phyloP scores from a whole-genome alignment of 2,797 vertebrate species.

The Etheostoma perlongum region DNA sequence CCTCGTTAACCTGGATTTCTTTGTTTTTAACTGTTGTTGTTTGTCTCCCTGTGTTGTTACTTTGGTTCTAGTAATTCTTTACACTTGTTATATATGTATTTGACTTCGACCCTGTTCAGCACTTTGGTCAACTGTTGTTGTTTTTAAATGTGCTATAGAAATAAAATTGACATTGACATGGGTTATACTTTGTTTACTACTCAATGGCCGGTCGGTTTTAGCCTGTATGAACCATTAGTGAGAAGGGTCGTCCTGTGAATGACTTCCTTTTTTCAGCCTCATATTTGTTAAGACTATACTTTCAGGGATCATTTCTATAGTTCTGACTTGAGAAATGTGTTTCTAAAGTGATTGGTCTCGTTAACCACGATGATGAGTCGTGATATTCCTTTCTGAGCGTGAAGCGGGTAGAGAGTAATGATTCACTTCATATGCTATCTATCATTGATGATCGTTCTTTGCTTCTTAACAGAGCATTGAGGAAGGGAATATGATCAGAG shows the following conservation, averaged over 20 bases:
- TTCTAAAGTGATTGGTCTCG: conserved; percentile 70
- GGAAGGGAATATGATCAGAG: conserved; percentile 18
- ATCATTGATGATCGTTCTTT: not conserved
- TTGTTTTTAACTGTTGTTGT: too few species aligned
- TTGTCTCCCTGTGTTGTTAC: too few species aligned
- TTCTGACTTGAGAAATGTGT: conserved; percentile 72
- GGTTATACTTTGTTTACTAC: fast-evolving
- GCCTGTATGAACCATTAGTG: not conserved
- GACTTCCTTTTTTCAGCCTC: fast-evolving
- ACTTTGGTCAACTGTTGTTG: too few species aligned
- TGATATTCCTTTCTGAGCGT: conserved; percentile 35
- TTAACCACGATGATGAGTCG: conserved; percentile 73
- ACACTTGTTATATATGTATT: too few species aligned
- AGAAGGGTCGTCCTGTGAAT: not conserved
- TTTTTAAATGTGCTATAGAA: too few species aligned
- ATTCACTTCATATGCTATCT: fast-evolving
- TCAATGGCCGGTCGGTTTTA: fast-evolving
- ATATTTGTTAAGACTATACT: conserved; percentile 72
- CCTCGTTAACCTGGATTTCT: too few species aligned
- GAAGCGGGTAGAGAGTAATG: conserved; percentile 50
- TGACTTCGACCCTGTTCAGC: too few species aligned
- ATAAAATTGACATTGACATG: too few species aligned
- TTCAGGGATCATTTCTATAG: conserved; percentile 85
- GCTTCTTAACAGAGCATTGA: not conserved
- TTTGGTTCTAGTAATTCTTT: too few species aligned